phyloP scores from a whole-genome alignment of 2,113 vertebrate genomes.

The Rissa tridactyla region DNA sequence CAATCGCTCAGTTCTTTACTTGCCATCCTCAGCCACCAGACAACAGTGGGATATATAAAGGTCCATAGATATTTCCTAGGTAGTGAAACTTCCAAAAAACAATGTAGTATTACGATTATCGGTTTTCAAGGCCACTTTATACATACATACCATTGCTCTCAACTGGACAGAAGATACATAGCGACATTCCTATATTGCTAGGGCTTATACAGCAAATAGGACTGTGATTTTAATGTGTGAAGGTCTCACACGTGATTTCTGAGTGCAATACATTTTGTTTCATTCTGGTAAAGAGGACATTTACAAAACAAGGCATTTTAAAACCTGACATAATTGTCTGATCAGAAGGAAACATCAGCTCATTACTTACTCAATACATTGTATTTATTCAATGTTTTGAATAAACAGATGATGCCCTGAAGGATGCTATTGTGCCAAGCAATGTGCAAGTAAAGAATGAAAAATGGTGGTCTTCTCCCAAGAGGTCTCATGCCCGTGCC shows the following conservation, averaged over 20 bases:
- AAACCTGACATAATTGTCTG: neutral
- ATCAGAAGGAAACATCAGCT: neutral
- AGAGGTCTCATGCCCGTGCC: neutral
- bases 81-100: neutral
- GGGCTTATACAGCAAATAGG: neutral
- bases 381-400: neutral
- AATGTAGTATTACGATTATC: neutral
- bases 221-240: neutral
- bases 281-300: neutral
- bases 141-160: neutral
- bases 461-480: neutral
- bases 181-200: neutral
- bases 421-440: neutral
- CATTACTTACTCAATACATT: neutral
- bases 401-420: neutral
- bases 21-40: neutral
- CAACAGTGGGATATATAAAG: neutral
- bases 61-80: neutral
- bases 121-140: neutral
- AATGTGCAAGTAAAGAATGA: neutral
- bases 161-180: neutral
- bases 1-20: neutral
- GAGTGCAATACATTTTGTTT: neutral
- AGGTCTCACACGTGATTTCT: neutral
- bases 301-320: neutral